phyloP scores from a whole-genome alignment of 30 jellyfish, hydroid and myxozoan genomes.

The Aurelia sp. region DNA sequence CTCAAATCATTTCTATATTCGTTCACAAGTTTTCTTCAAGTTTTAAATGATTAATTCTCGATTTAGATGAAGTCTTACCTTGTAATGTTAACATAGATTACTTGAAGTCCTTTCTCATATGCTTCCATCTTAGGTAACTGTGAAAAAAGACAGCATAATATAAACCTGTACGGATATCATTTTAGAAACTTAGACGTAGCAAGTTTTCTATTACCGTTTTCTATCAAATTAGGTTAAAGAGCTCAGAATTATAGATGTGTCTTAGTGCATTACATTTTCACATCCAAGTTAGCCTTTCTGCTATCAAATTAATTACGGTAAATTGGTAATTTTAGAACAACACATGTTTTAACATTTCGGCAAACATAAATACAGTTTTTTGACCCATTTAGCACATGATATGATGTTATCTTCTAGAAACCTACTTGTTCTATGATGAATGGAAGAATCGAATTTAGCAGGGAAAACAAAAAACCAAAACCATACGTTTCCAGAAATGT shows the following conservation, averaged over 20 bases:
- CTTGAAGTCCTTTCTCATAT: constrained; percentile 61
- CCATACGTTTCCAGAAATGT: constrained; percentile 67
- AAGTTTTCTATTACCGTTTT: no score
- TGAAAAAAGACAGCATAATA: neutral
- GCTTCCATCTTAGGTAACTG: constrained; percentile 60
- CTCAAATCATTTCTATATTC: no score
- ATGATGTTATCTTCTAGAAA: no score
- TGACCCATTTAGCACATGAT: no score
- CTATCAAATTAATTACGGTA: no score
- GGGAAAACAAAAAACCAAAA: constrained; percentile 38
- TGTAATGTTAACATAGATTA: constrained; percentile 43
- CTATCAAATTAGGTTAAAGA: neutral
- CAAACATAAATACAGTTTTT: no score
- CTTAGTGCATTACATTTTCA: no score
- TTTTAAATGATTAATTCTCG: neutral
- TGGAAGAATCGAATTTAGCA: constrained; percentile 47
- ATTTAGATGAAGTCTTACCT: neutral
- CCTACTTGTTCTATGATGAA: constrained; percentile 42
- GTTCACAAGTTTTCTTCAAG: neutral
- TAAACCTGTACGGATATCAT: no score
- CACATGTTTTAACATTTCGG: no score
- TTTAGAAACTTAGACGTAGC: neutral
- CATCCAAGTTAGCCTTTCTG: no score
- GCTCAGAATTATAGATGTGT: neutral
- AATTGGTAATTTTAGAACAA: no score